Conservation (phyloP, 2,113 vertebrate genomes). For the Platycercus adscitus region DNA sequence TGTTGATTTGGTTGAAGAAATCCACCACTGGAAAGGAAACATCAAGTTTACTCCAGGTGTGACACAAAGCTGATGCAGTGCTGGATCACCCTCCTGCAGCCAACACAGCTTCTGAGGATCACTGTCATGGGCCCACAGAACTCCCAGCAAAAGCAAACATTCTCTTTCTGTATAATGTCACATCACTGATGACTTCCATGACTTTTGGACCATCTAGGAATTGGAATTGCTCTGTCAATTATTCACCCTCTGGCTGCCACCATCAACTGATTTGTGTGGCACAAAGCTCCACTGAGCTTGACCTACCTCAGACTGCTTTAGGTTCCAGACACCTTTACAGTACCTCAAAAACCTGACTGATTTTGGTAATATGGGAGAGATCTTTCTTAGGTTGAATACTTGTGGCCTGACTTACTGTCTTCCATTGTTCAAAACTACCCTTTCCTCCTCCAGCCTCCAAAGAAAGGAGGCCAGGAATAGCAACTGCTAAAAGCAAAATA, state of each 20-base stretch:
- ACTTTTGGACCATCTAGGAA: rapidly evolving
- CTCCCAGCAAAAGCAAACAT: neutral
- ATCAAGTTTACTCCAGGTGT: neutral
- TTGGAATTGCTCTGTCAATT: rapidly evolving
- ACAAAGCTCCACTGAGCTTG: neutral
- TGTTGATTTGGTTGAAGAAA: slow-evolving; percentile 72
- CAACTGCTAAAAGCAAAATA: neutral
- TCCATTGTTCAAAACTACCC: neutral
- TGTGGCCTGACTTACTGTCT: too few relatives aligned
- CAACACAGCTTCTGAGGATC: neutral
- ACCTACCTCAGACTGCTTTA: neutral
- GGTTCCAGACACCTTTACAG: neutral
- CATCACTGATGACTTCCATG: rapidly evolving
- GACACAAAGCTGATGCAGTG: rapidly evolving
- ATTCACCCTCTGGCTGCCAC: neutral
- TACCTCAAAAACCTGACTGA: neutral
- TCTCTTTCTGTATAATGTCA: rapidly evolving
- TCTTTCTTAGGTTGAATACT: neutral
- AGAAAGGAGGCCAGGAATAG: neutral
- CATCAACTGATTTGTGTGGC: rapidly evolving
- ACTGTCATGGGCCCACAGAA: rapidly evolving
- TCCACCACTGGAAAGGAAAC: slow-evolving; percentile 84
- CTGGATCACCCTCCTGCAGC: rapidly evolving
- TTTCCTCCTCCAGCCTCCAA: neutral
- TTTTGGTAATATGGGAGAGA: neutral